Conservation (phyloP, 2,888 invertebrate species). For the Gerosis bhagava region DNA sequence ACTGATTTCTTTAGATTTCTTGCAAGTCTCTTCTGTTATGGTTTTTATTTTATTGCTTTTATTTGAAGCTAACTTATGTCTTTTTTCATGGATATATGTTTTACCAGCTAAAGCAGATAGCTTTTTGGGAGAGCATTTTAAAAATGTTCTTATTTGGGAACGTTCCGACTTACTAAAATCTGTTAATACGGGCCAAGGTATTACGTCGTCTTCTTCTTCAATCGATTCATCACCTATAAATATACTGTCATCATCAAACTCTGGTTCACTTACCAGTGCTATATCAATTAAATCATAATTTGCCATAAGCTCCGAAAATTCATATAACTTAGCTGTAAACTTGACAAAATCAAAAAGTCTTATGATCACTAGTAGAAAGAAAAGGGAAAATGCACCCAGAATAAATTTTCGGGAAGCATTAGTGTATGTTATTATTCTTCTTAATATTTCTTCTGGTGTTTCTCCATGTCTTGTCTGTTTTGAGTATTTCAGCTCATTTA, state of each 20-base stretch:
- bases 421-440: conserved; percentile 46
- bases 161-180: conserved; percentile 46
- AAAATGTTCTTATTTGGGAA: conserved; percentile 43
- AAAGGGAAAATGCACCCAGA: conserved; percentile 57
- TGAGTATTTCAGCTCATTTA: conserved; percentile 38
- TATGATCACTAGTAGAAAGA: conserved; percentile 51
- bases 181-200: conserved; percentile 49
- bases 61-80: neutral
- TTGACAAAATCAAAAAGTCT: conserved; percentile 54
- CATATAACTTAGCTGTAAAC: conserved; percentile 63
- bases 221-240: conserved; percentile 33
- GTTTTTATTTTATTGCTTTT: too few species aligned
- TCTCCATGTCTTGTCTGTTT: conserved; percentile 31
- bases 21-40: too few species aligned
- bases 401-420: conserved; percentile 60
- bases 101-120: conserved; percentile 4
- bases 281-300: conserved; percentile 57
- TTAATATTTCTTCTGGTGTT: conserved; percentile 44
- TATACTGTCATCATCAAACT: conserved; percentile 26
- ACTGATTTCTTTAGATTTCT: too few species aligned
- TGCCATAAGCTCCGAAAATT: conserved; percentile 60
- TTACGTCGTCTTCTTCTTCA: conserved; percentile 30
- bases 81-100: neutral
- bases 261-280: conserved; percentile 35
- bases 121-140: conserved; percentile 35